Evolutionary conservation across 2,113 vertebrate species (phyloP).

Genomic region (Ammodytes marinus): DNA sequence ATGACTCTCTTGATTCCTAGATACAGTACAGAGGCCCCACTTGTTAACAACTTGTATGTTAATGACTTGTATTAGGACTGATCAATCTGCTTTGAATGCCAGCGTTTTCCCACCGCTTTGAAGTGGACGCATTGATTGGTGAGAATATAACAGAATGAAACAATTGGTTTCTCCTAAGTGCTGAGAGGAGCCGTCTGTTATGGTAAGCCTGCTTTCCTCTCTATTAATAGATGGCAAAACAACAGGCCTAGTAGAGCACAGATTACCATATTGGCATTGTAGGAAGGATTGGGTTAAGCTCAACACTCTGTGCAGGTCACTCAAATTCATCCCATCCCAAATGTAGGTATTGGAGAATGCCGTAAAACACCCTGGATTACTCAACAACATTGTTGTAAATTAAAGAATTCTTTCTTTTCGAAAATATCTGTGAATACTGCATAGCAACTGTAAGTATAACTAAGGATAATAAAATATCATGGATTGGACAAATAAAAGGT

Average conservation of each 20-base stretch:
- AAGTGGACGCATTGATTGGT: conserved; percentile 81
- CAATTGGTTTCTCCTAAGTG: conserved; percentile 63
- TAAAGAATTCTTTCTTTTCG: not conserved
- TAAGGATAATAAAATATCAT: not conserved
- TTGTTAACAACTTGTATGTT: conserved; percentile 88
- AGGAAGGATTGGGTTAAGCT: conserved; percentile 6
- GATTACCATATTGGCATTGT: conserved; percentile 20
- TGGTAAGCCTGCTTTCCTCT: conserved; percentile 24
- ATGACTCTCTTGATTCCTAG: conserved; percentile 79
- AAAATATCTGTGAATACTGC: not conserved
- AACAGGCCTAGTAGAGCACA: conserved; percentile 12
- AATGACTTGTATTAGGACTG: conserved; percentile 85
- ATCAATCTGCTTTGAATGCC: conserved; percentile 82
- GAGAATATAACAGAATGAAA: conserved; percentile 83
- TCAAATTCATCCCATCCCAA: not conserved
- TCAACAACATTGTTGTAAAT: not conserved
- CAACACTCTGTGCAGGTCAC: not conserved
- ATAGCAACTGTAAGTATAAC: not conserved
- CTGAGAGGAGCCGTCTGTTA: conserved; percentile 46
- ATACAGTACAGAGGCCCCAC: conserved; percentile 80
- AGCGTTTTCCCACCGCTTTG: conserved; percentile 80
- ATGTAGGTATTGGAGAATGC: not conserved
- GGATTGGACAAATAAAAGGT: not conserved
- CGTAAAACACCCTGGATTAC: not conserved
- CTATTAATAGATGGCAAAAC: conserved; percentile 41